These are phyloP conservation scores for Hydroisotoma schaefferi DNA, from an alignment of 2,888 invertebrate species.

Conservation along the genomic window DNA sequence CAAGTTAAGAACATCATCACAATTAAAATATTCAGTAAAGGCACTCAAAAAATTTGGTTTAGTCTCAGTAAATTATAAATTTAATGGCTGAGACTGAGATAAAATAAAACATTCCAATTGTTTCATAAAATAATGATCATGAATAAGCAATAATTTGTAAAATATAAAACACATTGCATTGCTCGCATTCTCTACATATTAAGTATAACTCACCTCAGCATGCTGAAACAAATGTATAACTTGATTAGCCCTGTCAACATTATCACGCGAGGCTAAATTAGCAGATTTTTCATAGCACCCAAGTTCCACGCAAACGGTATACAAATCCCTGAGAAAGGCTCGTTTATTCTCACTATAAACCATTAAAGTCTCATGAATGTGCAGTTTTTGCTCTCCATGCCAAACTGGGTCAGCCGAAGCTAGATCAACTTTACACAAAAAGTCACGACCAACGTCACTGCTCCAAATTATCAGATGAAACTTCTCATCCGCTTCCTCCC, in stretches of 20 bases:
- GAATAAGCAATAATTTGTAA: too few species aligned
- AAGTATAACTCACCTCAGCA: slow-evolving; percentile 39
- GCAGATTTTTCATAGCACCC: slow-evolving; percentile 47
- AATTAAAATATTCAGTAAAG: too few species aligned
- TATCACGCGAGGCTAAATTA: slow-evolving; percentile 39
- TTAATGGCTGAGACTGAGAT: too few species aligned
- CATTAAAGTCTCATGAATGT: slow-evolving; percentile 32
- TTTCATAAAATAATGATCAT: too few species aligned
- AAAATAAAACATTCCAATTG: too few species aligned
- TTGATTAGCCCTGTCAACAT: slow-evolving; percentile 42
- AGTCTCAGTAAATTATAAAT: too few species aligned
- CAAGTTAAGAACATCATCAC: too few species aligned
- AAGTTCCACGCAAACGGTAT: slow-evolving; percentile 44
- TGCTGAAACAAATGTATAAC: slow-evolving; percentile 45
- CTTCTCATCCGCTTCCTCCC: slow-evolving; percentile 44
- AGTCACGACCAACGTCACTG: slow-evolving; percentile 41
- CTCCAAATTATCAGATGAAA: slow-evolving; percentile 46
- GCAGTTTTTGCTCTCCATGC: slow-evolving; percentile 40
- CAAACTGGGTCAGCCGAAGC: slow-evolving; percentile 42
- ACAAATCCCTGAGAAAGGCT: slow-evolving; percentile 42
- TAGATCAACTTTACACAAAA: slow-evolving; percentile 44
- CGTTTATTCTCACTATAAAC: slow-evolving; percentile 43
- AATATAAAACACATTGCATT: background rate
- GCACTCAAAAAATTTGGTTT: too few species aligned
- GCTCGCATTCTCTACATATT: background rate